Percentiles rank a stretch among this genome's conserved stretches.
Conservation (phyloP, 2,113 vertebrate genomes). For the Trinectes maculatus region DNA sequence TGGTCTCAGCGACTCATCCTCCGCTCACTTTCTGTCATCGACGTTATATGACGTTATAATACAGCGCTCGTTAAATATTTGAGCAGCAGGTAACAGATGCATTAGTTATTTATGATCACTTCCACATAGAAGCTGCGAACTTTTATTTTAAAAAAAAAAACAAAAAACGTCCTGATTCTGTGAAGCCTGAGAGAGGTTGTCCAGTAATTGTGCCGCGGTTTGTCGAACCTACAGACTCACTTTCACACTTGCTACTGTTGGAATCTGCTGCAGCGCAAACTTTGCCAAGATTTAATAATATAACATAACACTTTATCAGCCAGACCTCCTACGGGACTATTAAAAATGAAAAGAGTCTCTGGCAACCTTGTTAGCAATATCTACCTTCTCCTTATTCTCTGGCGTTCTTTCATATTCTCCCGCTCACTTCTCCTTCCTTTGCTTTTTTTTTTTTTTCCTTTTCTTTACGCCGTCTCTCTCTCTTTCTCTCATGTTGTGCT, state of each 20-base stretch:
- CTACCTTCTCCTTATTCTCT: slow-evolving; percentile 68
- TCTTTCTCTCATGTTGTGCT: slow-evolving; percentile 47
- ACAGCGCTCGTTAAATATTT: no score
- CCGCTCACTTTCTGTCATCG: no score
- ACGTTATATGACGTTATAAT: no score
- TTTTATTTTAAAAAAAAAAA: no score
- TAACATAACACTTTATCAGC: slow-evolving; percentile 75
- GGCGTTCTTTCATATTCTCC: slow-evolving; percentile 66
- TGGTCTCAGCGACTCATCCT: no score
- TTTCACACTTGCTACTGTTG: slow-evolving; percentile 62
- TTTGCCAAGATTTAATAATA: slow-evolving; percentile 76
- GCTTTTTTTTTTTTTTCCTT: no score
- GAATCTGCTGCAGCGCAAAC: slow-evolving; percentile 67
- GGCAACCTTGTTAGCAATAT: slow-evolving; percentile 78
- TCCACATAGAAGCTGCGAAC: neutral
- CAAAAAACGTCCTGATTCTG: no score
- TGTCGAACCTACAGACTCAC: slow-evolving; percentile 54
- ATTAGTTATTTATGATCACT: no score
- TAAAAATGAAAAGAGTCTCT: slow-evolving; percentile 79
- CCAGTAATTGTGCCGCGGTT: slow-evolving; percentile 25
- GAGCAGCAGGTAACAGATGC: no score
- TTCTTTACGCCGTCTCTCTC: slow-evolving; percentile 10
- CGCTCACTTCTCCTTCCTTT: slow-evolving; percentile 25
- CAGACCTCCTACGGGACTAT: slow-evolving; percentile 79
- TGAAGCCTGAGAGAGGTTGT: neutral